Conservation (phyloP, 2,888 invertebrate genomes). For the Caradrina clavipalpis region DNA sequence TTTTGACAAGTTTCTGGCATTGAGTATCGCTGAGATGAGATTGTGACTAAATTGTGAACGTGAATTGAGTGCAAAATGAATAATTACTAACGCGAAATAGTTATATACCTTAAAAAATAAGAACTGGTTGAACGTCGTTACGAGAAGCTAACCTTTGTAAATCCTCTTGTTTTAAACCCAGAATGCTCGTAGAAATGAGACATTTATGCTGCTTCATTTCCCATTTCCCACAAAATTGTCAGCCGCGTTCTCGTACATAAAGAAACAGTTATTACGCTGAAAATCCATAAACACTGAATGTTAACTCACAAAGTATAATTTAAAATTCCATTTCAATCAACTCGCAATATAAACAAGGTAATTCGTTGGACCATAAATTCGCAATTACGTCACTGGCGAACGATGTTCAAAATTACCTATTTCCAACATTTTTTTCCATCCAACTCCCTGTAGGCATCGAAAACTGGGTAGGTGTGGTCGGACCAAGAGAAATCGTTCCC, state of each 20-base stretch:
- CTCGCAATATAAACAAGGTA: constrained; percentile 63
- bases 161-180: neutral
- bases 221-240: constrained; percentile 5
- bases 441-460: constrained; percentile 90
- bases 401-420: constrained; percentile 88
- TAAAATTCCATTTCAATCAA: constrained; percentile 69
- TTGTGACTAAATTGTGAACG: too few species aligned
- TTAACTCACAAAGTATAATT: constrained; percentile 56
- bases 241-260: constrained; percentile 14
- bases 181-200: neutral
- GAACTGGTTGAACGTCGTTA: neutral
- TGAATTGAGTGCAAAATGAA: too few species aligned
- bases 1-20: too few species aligned
- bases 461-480: constrained; percentile 87
- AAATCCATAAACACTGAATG: constrained; percentile 48
- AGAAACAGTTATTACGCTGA: constrained; percentile 31
- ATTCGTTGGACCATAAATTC: constrained; percentile 79
- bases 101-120: neutral
- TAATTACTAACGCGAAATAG: neutral
- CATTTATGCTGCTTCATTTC: constrained; percentile 5
- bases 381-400: constrained; percentile 86
- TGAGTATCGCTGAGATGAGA: too few species aligned
- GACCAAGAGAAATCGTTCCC: constrained; percentile 76
- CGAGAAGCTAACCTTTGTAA: neutral
- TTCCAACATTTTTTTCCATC: constrained; percentile 85